Percentiles rank a stretch among this genome's conserved stretches.
Evolutionary conservation across 2,797 vertebrate species (phyloP).

Genomic region (Borostomias antarcticus): DNA sequence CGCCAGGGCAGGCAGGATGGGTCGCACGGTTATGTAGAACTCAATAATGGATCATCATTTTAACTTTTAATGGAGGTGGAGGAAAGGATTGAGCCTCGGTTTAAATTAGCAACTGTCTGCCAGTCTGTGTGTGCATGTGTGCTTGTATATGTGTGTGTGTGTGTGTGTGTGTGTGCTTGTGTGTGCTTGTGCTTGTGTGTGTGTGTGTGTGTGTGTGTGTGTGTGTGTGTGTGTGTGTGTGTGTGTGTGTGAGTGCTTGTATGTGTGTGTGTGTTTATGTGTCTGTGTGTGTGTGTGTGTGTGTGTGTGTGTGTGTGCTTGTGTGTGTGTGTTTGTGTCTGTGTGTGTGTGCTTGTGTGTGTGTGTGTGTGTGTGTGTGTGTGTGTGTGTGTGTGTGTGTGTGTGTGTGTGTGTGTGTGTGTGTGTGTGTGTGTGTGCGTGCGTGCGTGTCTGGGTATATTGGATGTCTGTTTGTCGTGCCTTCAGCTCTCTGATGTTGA

Average conservation of each 20-base stretch:
- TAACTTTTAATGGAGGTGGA: slow-evolving; percentile 69
- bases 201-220: slow-evolving; percentile 20
- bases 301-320: background rate
- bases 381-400: slow-evolving; percentile 34
- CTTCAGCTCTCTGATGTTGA: background rate
- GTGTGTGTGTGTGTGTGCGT: slow-evolving; percentile 5
- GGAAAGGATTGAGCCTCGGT: slow-evolving; percentile 54
- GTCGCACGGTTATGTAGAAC: slow-evolving; percentile 62
- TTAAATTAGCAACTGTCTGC: slow-evolving; percentile 64
- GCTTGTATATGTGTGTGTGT: slow-evolving; percentile 30
- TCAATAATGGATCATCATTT: slow-evolving; percentile 71
- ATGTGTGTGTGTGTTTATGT: slow-evolving; percentile 20
- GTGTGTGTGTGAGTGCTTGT: slow-evolving; percentile 9
- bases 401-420: slow-evolving; percentile 36
- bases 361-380: slow-evolving; percentile 20
- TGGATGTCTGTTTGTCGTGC: background rate
- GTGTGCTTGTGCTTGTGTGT: background rate
- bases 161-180: background rate
- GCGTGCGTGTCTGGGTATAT: background rate
- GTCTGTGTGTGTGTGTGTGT: slow-evolving; percentile 34
- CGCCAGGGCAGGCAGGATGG: too few relatives aligned
- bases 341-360: too few relatives aligned
- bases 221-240: background rate
- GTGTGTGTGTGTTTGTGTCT: background rate
- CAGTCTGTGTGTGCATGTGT: slow-evolving; percentile 28